Percentiles rank a stretch among this genome's conserved stretches.
Evolutionary conservation across 2,797 vertebrate species (phyloP).

Genomic region (Poeciliopsis presidionis): DNA sequence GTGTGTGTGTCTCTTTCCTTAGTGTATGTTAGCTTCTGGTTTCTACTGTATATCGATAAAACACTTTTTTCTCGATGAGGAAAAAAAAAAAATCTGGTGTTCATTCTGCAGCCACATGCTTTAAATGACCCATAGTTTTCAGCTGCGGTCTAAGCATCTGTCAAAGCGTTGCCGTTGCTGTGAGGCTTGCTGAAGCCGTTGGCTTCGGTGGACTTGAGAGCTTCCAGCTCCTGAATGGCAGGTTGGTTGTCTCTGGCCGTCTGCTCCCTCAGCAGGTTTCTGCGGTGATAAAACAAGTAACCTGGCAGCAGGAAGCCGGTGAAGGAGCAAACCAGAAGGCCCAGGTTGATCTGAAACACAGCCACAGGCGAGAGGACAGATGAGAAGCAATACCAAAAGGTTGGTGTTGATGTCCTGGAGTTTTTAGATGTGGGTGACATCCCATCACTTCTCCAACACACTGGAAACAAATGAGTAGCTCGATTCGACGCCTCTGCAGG

Average conservation of each 20-base stretch:
- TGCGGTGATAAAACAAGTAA: conserved; percentile 86
- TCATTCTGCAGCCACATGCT: conserved; percentile 41
- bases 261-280: conserved; percentile 69
- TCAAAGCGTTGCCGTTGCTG: conserved; percentile 54
- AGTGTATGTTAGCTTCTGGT: not conserved
- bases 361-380: not conserved
- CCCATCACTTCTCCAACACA: not conserved
- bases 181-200: conserved; percentile 72
- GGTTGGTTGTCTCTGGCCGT: conserved; percentile 43
- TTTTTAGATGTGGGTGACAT: not conserved
- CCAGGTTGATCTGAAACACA: conserved; percentile 84
- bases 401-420: not conserved
- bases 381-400: not conserved
- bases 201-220: conserved; percentile 61
- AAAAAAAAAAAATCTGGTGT: conserved; percentile 12
- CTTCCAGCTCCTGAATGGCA: conserved; percentile 56
- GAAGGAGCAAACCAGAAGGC: conserved; percentile 85
- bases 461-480: too few species aligned
- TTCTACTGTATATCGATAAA: not conserved
- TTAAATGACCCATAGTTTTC: conserved; percentile 24
- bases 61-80: not conserved
- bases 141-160: conserved; percentile 57
- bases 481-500: not conserved
- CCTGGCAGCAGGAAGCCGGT: conserved; percentile 87
- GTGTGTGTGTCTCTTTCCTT: not conserved